phyloP scores from a whole-genome alignment of 2,888 invertebrate species.

The Rambutsinella grinnellia region DNA sequence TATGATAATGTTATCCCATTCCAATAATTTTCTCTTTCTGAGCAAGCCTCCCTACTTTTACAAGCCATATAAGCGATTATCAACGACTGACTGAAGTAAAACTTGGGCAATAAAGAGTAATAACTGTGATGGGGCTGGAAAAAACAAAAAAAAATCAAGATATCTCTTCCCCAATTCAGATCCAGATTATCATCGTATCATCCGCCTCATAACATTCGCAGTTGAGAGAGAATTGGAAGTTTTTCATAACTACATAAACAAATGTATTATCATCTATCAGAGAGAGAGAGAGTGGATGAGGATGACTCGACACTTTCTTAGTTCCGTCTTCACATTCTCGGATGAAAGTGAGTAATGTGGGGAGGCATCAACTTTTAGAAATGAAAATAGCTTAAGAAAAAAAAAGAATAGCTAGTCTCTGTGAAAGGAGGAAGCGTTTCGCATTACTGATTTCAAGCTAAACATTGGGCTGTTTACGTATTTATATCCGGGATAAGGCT shows the following conservation, averaged over 20 bases:
- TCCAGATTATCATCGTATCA: slow-evolving; percentile 32
- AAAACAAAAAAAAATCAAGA: not conserved
- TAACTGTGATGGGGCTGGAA: not conserved
- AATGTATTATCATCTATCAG: slow-evolving; percentile 29
- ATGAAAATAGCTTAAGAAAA: not conserved
- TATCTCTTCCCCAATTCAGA: slow-evolving; percentile 29
- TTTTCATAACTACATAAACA: not conserved
- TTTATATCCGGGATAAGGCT: no score
- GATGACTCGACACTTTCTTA: slow-evolving; percentile 40
- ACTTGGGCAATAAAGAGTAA: not conserved
- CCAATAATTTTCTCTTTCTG: not conserved
- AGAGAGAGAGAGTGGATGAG: slow-evolving; percentile 37
- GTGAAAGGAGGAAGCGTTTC: slow-evolving; percentile 9
- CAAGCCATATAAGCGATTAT: not conserved
- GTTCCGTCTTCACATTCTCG: not conserved
- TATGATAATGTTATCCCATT: not conserved
- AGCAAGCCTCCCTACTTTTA: not conserved
- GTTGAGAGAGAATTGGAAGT: not conserved
- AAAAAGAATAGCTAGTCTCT: no score
- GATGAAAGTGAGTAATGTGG: slow-evolving; percentile 29
- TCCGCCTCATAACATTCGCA: slow-evolving; percentile 33
- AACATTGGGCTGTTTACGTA: not conserved
- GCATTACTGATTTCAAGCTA: slow-evolving; percentile 4
- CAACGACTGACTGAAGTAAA: not conserved
- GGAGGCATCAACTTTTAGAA: not conserved